Conservation (phyloP, 2,888 invertebrate genomes). For the Agrochola lychnidis region DNA sequence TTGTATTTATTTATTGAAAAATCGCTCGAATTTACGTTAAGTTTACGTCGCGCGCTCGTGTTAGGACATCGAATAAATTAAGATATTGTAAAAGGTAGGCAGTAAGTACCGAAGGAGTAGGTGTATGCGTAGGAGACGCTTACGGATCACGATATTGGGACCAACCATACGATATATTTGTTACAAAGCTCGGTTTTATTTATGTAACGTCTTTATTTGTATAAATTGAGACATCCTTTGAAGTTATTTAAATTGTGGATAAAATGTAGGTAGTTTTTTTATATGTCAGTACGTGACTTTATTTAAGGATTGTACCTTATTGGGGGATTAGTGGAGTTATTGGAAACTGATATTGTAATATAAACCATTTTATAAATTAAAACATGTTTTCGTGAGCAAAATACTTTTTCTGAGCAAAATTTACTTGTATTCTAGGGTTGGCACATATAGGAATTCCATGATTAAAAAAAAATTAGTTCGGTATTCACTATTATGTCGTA, state of each 20-base stretch:
- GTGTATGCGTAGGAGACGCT: slow-evolving; percentile 77
- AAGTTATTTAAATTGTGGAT: slow-evolving; percentile 49
- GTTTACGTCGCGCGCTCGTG: background rate
- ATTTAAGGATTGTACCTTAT: background rate
- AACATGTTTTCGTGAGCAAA: background rate
- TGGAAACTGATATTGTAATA: slow-evolving; percentile 23
- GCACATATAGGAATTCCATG: background rate
- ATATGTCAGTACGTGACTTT: background rate
- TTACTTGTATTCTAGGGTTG: background rate
- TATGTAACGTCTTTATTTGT: slow-evolving; percentile 69
- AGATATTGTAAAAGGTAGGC: slow-evolving; percentile 67
- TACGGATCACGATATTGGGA: slow-evolving; percentile 60
- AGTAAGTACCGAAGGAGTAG: slow-evolving; percentile 69
- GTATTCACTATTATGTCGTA: background rate
- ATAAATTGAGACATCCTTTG: slow-evolving; percentile 62
- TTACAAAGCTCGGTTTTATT: slow-evolving; percentile 63
- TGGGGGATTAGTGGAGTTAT: slow-evolving; percentile 3
- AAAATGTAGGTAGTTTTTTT: slow-evolving; percentile 29
- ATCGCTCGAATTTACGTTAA: background rate
- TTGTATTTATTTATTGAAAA: background rate
- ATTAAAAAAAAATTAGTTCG: background rate
- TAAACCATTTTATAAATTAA: background rate
- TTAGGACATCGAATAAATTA: slow-evolving; percentile 60
- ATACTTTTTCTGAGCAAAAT: slow-evolving; percentile 4
- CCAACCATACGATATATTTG: slow-evolving; percentile 59